Conservation (phyloP, 2,113 vertebrate species). For the Phylloscopus whistleri region DNA sequence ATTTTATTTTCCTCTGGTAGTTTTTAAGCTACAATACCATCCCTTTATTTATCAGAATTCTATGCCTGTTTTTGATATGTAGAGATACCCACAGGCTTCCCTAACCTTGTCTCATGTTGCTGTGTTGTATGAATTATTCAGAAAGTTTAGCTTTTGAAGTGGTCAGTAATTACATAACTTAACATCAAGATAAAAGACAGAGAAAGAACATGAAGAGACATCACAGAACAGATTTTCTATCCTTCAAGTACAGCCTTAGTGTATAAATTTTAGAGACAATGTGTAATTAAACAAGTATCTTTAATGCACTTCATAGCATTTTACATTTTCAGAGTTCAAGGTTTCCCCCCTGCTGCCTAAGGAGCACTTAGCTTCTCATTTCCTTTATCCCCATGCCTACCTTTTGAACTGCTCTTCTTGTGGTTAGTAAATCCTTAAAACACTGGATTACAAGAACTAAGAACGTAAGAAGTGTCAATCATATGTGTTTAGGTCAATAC, state of each 20-base stretch:
- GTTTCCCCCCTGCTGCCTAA: background rate
- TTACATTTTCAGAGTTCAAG: conserved; percentile 11
- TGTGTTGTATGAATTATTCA: conserved; percentile 39
- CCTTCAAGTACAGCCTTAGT: background rate
- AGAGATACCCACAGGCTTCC: conserved; percentile 11
- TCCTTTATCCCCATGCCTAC: background rate
- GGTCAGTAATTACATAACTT: conserved; percentile 48
- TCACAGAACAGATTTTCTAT: background rate
- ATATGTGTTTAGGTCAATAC: background rate
- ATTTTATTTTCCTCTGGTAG: background rate
- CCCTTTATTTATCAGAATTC: conserved; percentile 7
- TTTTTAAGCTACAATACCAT: background rate
- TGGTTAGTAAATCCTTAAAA: background rate
- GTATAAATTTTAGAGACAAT: conserved; percentile 6
- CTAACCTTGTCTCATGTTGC: background rate
- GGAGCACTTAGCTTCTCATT: background rate
- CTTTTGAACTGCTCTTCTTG: background rate
- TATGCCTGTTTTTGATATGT: background rate
- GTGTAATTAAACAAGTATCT: background rate
- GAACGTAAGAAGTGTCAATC: background rate
- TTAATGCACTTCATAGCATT: background rate
- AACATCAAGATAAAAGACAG: background rate
- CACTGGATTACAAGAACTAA: background rate
- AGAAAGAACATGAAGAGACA: background rate
- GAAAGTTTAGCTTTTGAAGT: conserved; percentile 43